Conservation (phyloP, 2,888 invertebrate genomes). For the Andrena chrysosceles region DNA sequence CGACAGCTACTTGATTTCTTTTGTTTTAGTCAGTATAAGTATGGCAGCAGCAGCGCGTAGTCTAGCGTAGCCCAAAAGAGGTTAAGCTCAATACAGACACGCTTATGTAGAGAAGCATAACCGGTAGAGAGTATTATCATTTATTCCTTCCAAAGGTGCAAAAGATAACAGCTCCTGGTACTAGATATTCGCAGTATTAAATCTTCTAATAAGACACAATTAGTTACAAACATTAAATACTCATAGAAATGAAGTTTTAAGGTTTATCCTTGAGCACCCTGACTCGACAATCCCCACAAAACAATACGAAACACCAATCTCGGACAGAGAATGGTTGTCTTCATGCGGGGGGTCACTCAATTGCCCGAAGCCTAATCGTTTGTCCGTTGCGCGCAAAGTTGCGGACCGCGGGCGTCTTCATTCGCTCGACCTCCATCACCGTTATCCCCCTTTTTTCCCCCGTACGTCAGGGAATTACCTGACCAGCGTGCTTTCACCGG, state of each 20-base stretch:
- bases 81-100: no score
- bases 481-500: slow-evolving; percentile 6
- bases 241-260: not conserved
- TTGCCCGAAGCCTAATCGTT: not conserved
- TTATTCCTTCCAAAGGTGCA: no score
- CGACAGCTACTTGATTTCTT: no score
- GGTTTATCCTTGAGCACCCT: not conserved
- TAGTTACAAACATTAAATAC: no score
- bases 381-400: not conserved
- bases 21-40: no score
- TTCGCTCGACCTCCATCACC: slow-evolving; percentile 2
- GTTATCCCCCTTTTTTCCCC: not conserved
- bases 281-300: not conserved
- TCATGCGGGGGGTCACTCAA: not conserved
- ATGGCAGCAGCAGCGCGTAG: no score
- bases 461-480: slow-evolving; percentile 26
- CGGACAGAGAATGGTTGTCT: not conserved
- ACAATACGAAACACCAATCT: not conserved
- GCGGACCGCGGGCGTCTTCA: not conserved
- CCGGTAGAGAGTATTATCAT: no score
- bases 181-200: no score
- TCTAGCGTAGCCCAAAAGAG: no score
- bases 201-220: no score
- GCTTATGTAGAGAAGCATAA: no score
- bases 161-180: no score